Evolutionary conservation across 1,140 invertebrate genomes (phyloP).

Genomic region (Trichonephila inaurata): DNA sequence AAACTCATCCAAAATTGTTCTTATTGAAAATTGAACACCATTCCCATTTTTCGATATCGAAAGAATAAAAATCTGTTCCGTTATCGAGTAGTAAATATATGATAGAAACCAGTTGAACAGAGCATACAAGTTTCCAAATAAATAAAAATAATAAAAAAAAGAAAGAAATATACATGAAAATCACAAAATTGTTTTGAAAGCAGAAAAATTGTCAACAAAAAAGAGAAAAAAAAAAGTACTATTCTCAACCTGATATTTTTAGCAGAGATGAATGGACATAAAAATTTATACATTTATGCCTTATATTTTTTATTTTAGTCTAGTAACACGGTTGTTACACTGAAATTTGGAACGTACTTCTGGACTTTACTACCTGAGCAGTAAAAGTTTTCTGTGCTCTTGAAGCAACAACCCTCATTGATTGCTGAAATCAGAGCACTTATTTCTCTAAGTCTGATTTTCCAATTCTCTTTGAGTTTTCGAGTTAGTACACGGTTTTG

Average conservation of each 20-base stretch:
- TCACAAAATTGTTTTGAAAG: slow-evolving; percentile 6
- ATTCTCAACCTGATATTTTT: slow-evolving; percentile 55
- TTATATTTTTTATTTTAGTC: not conserved
- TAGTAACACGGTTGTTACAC: slow-evolving; percentile 45
- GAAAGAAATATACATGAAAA: not conserved
- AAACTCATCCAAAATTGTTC: not conserved
- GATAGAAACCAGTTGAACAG: slow-evolving; percentile 32
- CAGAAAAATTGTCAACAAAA: not conserved
- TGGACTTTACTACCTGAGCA: slow-evolving; percentile 45
- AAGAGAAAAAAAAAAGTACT: slow-evolving; percentile 38
- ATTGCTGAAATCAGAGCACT: slow-evolving; percentile 61
- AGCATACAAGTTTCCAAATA: not conserved
- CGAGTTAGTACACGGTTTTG: slow-evolving; percentile 18
- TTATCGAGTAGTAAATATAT: slow-evolving; percentile 1
- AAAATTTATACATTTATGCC: slow-evolving; percentile 61
- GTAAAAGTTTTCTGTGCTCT: slow-evolving; percentile 38
- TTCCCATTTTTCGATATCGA: not conserved
- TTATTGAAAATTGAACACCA: not conserved
- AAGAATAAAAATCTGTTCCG: not conserved
- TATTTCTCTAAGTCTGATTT: slow-evolving; percentile 56
- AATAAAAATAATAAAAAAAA: not conserved
- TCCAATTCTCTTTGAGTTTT: slow-evolving; percentile 52
- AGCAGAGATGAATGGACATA: slow-evolving; percentile 53
- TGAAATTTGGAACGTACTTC: slow-evolving; percentile 38
- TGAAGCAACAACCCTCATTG: slow-evolving; percentile 56